Conservation (phyloP, 2,797 vertebrate species). For the Sparus aurata region DNA sequence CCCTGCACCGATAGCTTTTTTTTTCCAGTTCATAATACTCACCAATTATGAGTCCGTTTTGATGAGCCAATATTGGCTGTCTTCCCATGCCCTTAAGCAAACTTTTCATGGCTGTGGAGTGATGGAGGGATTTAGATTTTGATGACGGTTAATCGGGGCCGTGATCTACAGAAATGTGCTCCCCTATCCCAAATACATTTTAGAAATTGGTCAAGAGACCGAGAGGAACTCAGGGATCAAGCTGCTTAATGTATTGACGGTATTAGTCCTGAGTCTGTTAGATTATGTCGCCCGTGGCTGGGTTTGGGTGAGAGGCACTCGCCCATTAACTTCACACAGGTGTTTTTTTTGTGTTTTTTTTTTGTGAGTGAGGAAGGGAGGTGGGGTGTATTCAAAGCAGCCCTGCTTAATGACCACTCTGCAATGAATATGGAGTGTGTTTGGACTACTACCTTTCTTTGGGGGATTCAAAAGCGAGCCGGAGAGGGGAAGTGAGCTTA, state of each 20-base stretch:
- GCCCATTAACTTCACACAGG: slow-evolving; percentile 67
- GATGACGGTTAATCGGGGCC: slow-evolving; percentile 74
- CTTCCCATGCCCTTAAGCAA: slow-evolving; percentile 48
- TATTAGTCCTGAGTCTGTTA: slow-evolving; percentile 72
- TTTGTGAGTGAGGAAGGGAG: not conserved
- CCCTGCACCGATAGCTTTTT: slow-evolving; percentile 8
- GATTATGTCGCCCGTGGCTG: slow-evolving; percentile 71
- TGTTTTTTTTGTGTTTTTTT: not conserved
- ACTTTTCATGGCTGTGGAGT: slow-evolving; percentile 34
- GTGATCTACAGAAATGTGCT: slow-evolving; percentile 63
- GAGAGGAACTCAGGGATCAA: slow-evolving; percentile 70
- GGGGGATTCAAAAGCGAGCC: slow-evolving; percentile 46
- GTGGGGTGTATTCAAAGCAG: slow-evolving; percentile 40
- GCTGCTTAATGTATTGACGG: slow-evolving; percentile 76
- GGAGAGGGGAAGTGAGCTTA: slow-evolving; percentile 18
- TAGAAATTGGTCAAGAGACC: slow-evolving; percentile 66
- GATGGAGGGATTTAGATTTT: slow-evolving; percentile 61
- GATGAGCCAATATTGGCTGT: slow-evolving; percentile 46
- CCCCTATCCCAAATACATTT: slow-evolving; percentile 53
- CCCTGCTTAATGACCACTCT: slow-evolving; percentile 50
- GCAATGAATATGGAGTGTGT: slow-evolving; percentile 44
- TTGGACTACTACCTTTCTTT: slow-evolving; percentile 51
- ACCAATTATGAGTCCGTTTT: slow-evolving; percentile 36
- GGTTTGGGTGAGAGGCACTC: slow-evolving; percentile 51
- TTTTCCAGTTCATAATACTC: slow-evolving; percentile 25